Percentiles rank a stretch among this genome's conserved stretches.
phyloP scores from a whole-genome alignment of 2,888 invertebrate genomes.

The Calameuta filiformis region DNA sequence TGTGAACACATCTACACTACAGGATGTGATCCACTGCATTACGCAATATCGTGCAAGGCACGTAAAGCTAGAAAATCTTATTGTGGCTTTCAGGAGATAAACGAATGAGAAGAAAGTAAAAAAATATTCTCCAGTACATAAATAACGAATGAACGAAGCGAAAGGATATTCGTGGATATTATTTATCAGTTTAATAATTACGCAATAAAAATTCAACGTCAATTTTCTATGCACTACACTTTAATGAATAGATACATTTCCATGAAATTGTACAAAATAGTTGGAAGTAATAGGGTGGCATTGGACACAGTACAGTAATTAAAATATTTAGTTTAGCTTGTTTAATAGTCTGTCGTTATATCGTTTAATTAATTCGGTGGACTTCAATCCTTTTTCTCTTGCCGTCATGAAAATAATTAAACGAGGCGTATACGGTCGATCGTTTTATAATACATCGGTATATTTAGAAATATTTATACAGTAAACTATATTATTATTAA shows the following conservation, averaged over 20 bases:
- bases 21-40: not conserved
- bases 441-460: slow-evolving; percentile 51
- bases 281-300: not conserved
- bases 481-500: slow-evolving; percentile 42
- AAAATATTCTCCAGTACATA: not conserved
- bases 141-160: not conserved
- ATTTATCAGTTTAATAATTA: not conserved
- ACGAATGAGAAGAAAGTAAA: not conserved
- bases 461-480: slow-evolving; percentile 65
- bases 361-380: not conserved
- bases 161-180: not conserved
- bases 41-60: not conserved
- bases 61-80: too few relatives aligned
- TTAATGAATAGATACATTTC: not conserved
- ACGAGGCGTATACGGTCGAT: slow-evolving; percentile 1
- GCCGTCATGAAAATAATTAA: not conserved
- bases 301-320: not conserved
- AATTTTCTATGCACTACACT: not conserved
- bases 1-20: not conserved
- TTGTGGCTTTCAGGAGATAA: not conserved
- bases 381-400: not conserved
- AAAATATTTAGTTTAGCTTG: not conserved
- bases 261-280: not conserved
- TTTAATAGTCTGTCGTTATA: not conserved
- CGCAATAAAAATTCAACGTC: not conserved